These are phyloP conservation scores for Megalopta genalis DNA, from an alignment of 1,140 invertebrate species.

Conservation along the genomic window DNA sequence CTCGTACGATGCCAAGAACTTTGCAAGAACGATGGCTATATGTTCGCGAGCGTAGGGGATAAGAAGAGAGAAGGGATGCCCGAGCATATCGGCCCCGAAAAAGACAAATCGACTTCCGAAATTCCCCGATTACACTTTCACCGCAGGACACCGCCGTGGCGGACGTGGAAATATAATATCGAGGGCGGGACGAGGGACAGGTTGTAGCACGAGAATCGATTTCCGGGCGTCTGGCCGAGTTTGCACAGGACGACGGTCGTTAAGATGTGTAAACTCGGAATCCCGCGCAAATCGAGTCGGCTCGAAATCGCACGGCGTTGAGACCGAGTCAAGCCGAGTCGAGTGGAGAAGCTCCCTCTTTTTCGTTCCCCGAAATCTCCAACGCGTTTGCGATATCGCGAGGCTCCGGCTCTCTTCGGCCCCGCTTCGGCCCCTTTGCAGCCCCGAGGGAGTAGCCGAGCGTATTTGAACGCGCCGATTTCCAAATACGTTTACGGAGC, in stretches of 20 bases:
- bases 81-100: too few species aligned
- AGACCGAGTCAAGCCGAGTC: too few species aligned
- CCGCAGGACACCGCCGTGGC: too few species aligned
- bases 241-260: constrained; percentile 59
- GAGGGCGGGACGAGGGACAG: too few species aligned
- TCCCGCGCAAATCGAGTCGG: constrained; percentile 35
- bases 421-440: background rate
- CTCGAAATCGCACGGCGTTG: too few species aligned
- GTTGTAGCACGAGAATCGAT: background rate
- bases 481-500: constrained; percentile 11
- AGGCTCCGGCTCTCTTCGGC: background rate
- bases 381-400: background rate
- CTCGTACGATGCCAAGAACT: too few species aligned
- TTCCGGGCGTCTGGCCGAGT: constrained; percentile 27
- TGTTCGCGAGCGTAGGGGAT: too few species aligned
- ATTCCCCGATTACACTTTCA: background rate
- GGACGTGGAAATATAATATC: too few species aligned
- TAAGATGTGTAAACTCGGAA: constrained; percentile 55
- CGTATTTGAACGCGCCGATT: constrained; percentile 30
- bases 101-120: background rate
- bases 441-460: background rate
- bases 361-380: constrained; percentile 43
- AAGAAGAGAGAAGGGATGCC: too few species aligned
- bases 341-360: constrained; percentile 15
- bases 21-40: too few species aligned